These are phyloP conservation scores for Varanus salvator DNA, from an alignment of 2,113 vertebrate genomes.

Conservation along the genomic window DNA sequence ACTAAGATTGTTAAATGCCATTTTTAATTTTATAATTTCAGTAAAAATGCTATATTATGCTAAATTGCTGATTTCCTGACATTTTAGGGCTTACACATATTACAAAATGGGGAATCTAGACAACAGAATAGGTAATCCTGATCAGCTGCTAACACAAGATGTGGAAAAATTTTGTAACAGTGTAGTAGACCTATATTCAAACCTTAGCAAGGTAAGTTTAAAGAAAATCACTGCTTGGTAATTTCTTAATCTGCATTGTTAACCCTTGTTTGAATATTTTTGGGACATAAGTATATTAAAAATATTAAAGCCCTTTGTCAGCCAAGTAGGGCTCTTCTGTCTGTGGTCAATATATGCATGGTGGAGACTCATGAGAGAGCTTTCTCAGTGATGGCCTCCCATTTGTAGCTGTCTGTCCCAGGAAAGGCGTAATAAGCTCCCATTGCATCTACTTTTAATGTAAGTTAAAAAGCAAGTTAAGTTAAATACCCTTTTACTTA, in stretches of 20 bases:
- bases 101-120: conserved; percentile 99
- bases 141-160: conserved; percentile 97
- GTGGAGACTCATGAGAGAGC: no score
- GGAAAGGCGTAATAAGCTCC: no score
- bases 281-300: not conserved
- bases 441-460: no score
- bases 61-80: conserved; percentile 38
- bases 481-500: no score
- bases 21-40: not conserved
- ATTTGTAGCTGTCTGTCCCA: no score
- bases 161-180: conserved; percentile 99
- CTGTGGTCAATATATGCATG: no score
- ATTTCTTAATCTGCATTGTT: conserved; percentile 27
- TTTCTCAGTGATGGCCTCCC: no score
- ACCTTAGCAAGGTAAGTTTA: conserved; percentile 92
- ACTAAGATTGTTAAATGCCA: not conserved
- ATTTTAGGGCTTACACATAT: conserved; percentile 90
- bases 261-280: not conserved
- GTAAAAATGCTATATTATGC: not conserved
- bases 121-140: conserved; percentile 96
- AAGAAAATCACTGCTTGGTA: not conserved
- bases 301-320: not conserved
- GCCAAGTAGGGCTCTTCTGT: no score
- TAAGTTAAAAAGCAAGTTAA: no score
- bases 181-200: conserved; percentile 97